Base-by-base conservation (phyloP, 2,888 invertebrate genomes). In the Andrena dorsata region DNA sequence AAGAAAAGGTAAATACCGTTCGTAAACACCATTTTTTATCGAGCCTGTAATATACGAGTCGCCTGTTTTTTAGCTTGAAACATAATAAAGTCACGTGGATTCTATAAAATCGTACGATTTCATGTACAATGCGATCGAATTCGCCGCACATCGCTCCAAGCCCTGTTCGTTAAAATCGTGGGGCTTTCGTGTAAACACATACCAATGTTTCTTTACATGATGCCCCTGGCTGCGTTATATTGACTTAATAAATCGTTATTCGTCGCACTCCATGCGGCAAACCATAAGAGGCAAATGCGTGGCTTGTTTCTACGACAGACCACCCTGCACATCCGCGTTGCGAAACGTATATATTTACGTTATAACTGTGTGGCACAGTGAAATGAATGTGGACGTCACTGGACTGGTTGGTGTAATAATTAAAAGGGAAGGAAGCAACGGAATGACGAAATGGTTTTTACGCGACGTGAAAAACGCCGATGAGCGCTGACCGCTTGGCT, bases 21-120 rank as follows among this genome's bases (percentile, higher is more conserved):
- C 32, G 69, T n/a, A 58, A 58, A 69, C 28, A 28, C 10, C 13
- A 69, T 58, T 58, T 41, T 66, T 51, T 30, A 66, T 66, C 20
- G 49, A 32, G 13, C 16, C 20, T 30, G 51, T 6, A 1, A 8
- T 20, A 53, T 16, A 26, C n/a, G 26, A 8, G 56, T 1, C 5
- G 26, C 2, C n/a, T 3, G 32, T 8, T 35, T 58, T 58, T 20
- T 20, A 53, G 53, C 20, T 53, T 23, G 20, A 53, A 53, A 53
- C n/a, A 20, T 53, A 20, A 53, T 53, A 20, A 20, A 41, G 41
- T 41, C 4, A 41, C 16, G 41, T 0, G 4, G 41, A 16, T 41
- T 16, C 13, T 41, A 41, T 41, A 16, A 41, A 41, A 41, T 41
- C 41, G 41, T 16, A 41, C 41, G 3, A 41, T 41, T 16, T 41